A percentile compares a stretch with the other conserved stretches of the same genome.
Conservation (phyloP, 2,113 vertebrate species). For the Paramisgurnus dabryanus region DNA sequence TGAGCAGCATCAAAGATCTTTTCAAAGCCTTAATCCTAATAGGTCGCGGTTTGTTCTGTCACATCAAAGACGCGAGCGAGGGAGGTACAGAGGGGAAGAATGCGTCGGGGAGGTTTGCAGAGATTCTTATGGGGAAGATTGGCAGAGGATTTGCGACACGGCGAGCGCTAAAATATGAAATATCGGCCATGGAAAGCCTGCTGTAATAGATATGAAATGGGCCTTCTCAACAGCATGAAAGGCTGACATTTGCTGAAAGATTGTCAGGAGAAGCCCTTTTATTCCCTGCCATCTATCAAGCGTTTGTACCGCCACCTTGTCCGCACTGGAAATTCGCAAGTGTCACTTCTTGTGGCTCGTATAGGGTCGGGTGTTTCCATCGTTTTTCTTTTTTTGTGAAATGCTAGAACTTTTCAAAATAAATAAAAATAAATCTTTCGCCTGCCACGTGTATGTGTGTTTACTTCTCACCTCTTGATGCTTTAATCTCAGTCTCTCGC, state of each 20-base stretch:
- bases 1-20: constrained; percentile 84
- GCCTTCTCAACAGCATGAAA: constrained; percentile 82
- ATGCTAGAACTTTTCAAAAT: constrained; percentile 66
- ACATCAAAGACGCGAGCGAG: constrained; percentile 78
- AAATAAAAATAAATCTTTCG: constrained; percentile 26
- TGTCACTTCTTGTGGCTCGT: constrained; percentile 77
- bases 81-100: constrained; percentile 75
- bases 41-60: constrained; percentile 85
- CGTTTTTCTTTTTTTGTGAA: constrained; percentile 43
- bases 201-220: constrained; percentile 85
- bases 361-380: constrained; percentile 71
- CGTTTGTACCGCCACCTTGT: constrained; percentile 78
- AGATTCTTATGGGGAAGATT: constrained; percentile 84
- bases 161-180: constrained; percentile 80
- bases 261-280: constrained; percentile 80
- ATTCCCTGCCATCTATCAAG: constrained; percentile 75
- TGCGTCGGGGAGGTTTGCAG: constrained; percentile 72
- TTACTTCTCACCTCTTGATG: constrained; percentile 68
- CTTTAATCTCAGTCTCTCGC: constrained; percentile 71
- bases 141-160: constrained; percentile 82
- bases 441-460: constrained; percentile 48
- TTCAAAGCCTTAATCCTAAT: constrained; percentile 87
- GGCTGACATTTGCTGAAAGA: constrained; percentile 83
- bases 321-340: constrained; percentile 76
- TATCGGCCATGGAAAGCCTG: constrained; percentile 80